Evolutionary conservation across 2,113 vertebrate species (phyloP).

Genomic region (Asarcornis scutulata): DNA sequence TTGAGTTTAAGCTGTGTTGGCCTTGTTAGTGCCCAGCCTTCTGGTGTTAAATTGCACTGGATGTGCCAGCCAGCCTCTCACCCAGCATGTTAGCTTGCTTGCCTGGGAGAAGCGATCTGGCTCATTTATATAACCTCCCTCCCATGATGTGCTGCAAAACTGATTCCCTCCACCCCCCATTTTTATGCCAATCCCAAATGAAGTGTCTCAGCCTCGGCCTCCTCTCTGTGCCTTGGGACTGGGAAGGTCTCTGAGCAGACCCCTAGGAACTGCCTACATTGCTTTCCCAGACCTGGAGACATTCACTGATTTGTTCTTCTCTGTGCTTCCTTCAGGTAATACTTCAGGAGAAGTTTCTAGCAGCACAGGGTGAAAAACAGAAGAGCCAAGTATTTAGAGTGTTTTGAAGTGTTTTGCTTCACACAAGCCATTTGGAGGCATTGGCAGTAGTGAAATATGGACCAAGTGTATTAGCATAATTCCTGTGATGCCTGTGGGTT

Average conservation of each 20-base stretch:
- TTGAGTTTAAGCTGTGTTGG: neutral
- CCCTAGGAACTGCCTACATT: neutral
- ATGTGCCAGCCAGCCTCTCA: neutral
- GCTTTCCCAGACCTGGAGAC: neutral
- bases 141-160: neutral
- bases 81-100: neutral
- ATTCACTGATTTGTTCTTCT: neutral
- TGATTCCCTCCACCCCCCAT: too few species aligned
- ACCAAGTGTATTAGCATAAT: rapidly evolving
- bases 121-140: neutral
- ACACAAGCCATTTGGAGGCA: neutral
- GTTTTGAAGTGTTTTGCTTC: neutral
- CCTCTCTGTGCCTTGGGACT: neutral
- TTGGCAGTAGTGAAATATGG: neutral
- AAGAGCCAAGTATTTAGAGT: neutral
- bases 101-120: neutral
- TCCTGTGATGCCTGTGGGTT: neutral
- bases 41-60: neutral
- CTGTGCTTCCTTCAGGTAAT: neutral
- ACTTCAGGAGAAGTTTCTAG: neutral
- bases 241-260: neutral
- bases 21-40: neutral
- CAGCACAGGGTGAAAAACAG: neutral
- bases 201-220: neutral
- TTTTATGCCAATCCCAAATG: neutral